Percentiles rank a stretch among this genome's conserved stretches.
Conservation (phyloP, 2,797 vertebrate species). For the Notamacropus eugenii region DNA sequence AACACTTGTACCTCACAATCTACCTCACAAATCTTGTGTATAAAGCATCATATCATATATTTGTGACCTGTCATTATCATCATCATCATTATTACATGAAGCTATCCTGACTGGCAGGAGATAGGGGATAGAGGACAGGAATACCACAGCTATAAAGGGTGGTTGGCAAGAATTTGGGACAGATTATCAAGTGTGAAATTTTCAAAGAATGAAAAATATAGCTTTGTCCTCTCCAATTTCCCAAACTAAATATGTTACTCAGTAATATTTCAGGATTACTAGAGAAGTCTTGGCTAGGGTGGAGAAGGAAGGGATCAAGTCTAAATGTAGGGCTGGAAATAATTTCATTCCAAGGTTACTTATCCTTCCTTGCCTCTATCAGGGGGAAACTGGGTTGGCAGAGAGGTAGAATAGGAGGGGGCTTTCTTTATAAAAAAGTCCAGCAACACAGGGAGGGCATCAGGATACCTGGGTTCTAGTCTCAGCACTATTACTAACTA, state of each 20-base stretch:
- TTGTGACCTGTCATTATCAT: not conserved
- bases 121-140: not conserved
- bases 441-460: not conserved
- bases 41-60: not conserved
- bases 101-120: not conserved
- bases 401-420: too few species aligned
- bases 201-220: not conserved
- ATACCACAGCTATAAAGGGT: not conserved
- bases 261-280: not conserved
- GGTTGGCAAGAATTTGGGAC: not conserved
- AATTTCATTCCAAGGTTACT: not conserved
- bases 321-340: not conserved
- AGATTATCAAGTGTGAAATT: accelerated
- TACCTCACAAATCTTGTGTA: not conserved
- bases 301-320: not conserved
- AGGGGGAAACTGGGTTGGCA: not conserved
- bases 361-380: not conserved
- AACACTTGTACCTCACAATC: not conserved
- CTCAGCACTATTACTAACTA: not conserved
- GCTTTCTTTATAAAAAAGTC: not conserved
- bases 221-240: slow-evolving; percentile 10
- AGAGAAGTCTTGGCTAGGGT: not conserved
- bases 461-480: not conserved
- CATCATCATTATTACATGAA: not conserved
- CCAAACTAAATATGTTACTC: slow-evolving; percentile 4